Base-by-base conservation (phyloP, 2,797 vertebrate genomes). In the Characodon lateralis region DNA sequence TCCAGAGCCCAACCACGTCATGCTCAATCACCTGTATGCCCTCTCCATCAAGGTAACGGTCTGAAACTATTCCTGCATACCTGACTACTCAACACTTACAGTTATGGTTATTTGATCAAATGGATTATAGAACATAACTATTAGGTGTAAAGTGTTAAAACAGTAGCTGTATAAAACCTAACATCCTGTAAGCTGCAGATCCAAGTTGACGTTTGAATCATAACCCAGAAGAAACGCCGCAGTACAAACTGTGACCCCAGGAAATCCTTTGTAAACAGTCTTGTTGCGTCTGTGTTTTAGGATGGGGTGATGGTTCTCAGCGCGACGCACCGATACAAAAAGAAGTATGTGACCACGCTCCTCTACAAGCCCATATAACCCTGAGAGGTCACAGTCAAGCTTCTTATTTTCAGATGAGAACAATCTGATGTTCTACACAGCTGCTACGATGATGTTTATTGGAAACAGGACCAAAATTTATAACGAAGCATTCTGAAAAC, bases 251-350 rank as follows among this genome's bases (percentile, higher is more conserved):
- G 71, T 9, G 51, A 10, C 0, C 46, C 9, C 6, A 2, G 28
- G 31, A 22, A 35, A 20, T 9, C 35, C 31, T 63, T 63, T 35
- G 61, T 55, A 55, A 55, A 55, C 50, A 16, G 3, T 22, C 53
- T 55, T 5, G 18, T 55, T 55, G 5, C 20, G 53, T 55, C 71
- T 80, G 75, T 82, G 26, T 90, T 88, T 87, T 82, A 99, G 98
- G 98, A 99, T 28, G 98, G 98, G 0, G 98, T 99, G 83, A 99
- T 99, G 98, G 98, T 99, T 83, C 97, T 99, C 73, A 99, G 98
- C 1, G 97, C 97, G 0, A 98, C 98, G 0, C 98, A 99, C 88
- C 94, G 98, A 63, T 99, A 99, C 95, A 98, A 98, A 92, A 99
- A 99, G 93, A 99, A 99, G 77, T 99, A 99, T 0, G 98, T 99